Evolutionary conservation across 92 coral and sea anemone genomes (phyloP).

Genomic region (Phenganax marumi): DNA sequence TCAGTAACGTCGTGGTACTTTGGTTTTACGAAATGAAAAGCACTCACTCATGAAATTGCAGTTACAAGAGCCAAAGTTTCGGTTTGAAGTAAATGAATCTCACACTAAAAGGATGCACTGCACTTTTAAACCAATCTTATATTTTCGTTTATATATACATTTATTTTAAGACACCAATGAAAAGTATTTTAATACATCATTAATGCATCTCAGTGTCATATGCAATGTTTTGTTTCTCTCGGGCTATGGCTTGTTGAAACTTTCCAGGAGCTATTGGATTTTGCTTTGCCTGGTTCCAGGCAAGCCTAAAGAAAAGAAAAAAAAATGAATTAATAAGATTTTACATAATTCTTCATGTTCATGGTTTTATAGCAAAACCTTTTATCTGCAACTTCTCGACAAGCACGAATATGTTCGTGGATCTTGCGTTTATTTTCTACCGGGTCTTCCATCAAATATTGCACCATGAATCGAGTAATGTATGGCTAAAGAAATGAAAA

Average conservation of each 20-base stretch:
- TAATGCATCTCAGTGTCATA: slow-evolving; percentile 34
- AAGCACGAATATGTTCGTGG: slow-evolving; percentile 63
- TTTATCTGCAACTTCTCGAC: slow-evolving; percentile 45
- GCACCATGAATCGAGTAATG: slow-evolving; percentile 71
- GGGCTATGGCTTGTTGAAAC: slow-evolving; percentile 13
- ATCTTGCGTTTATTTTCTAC: slow-evolving; percentile 57
- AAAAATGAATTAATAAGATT: background rate
- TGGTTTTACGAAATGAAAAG: too few relatives aligned
- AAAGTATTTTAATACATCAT: background rate
- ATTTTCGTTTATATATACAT: too few relatives aligned
- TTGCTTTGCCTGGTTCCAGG: slow-evolving; percentile 32
- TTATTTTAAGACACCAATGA: background rate
- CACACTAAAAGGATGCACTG: too few relatives aligned
- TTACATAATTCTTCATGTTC: background rate
- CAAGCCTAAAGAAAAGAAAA: slow-evolving; percentile 21
- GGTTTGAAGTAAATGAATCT: too few relatives aligned
- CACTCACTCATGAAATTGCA: too few relatives aligned
- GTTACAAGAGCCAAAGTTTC: too few relatives aligned
- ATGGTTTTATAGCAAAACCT: background rate
- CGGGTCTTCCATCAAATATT: slow-evolving; percentile 79
- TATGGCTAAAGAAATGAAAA: slow-evolving; percentile 55
- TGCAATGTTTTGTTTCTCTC: slow-evolving; percentile 25
- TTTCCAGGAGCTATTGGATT: slow-evolving; percentile 42
- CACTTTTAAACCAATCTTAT: too few relatives aligned
- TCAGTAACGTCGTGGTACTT: too few relatives aligned